A percentile compares a stretch with the other conserved stretches of the same genome.
Evolutionary conservation across 2,113 vertebrate genomes (phyloP).

Genomic region (Eulacestoma nigropectus): DNA sequence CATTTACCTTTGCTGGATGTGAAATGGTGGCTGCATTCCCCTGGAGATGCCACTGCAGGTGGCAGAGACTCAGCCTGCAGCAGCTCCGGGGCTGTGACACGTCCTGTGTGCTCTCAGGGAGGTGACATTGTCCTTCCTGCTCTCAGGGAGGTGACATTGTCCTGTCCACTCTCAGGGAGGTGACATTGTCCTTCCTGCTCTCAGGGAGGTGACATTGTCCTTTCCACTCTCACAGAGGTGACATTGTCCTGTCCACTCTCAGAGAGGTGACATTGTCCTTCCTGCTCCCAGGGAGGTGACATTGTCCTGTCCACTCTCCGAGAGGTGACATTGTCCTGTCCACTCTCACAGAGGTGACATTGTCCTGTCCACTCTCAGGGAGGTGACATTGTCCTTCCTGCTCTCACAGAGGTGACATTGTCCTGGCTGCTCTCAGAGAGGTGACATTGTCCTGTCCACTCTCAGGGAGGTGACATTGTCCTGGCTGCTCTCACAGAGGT

Average conservation of each 20-base stretch:
- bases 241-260: neutral
- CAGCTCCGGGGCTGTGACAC: neutral
- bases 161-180: neutral
- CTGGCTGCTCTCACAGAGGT: neutral
- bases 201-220: neutral
- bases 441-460: neutral
- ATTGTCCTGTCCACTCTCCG: neutral
- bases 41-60: neutral
- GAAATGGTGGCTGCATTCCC: neutral
- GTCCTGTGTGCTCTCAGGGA: neutral
- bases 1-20: neutral
- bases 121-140: neutral
- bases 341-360: neutral
- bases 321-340: neutral
- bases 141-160: neutral
- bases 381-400: neutral
- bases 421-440: neutral
- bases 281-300: neutral
- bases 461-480: neutral
- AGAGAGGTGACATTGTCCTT: neutral
- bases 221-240: neutral
- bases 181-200: neutral
- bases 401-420: neutral
- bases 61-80: neutral
- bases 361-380: neutral